Base-by-base conservation (phyloP, 1,140 invertebrate species). In the Drosophila setifemur region DNA sequence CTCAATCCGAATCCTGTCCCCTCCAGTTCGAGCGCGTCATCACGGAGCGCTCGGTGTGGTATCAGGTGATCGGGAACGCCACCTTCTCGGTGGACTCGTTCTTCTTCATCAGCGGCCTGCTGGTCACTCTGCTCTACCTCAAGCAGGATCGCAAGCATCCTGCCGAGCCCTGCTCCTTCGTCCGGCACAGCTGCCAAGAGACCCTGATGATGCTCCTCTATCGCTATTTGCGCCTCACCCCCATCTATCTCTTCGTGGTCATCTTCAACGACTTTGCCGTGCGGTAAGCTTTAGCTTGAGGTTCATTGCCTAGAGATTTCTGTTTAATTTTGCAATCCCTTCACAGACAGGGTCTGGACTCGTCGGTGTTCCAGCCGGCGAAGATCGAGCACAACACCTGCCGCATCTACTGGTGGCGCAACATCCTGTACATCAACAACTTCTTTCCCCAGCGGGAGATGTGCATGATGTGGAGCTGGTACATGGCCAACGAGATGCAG, bases 401-500 rank as follows among this genome's bases (percentile, higher is more conserved):
- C 87, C 93, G 93, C 43, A 92, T 93, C 49, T 96, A 93, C 87
- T 96, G 95, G 95, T 96, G 95, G 95, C 92, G 96, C 69, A 96
- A 96, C 79, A 92, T 94, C 6, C 91, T 96, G 1, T 96, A 96
- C 81, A 93, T 96, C 60, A 96, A 96, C 89, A 96, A 95, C 60
- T 92, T 96, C 28, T 96, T 93, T 83, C 95, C 95, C 1, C 93
- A 94, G 67, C 92, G 91, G 2, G 95, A 96, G 88, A 95, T 96
- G 93, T 96, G 96, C 85, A 96, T 96, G 95, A 92, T 96, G 35
- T 96, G 95, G 96, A 95, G 95, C 53, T 97, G 96, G 96, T 98
- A 98, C 86, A 96, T 97, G 93, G 95, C 96, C 6, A 96, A 97
- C 71, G 96, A 98, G 73, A 98, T 97, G 68, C 97, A 98, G 88